A percentile compares a stretch with the other conserved stretches of the same genome.
Evolutionary conservation across 2,797 vertebrate species (phyloP).

Genomic region (Xyrichtys novacula): DNA sequence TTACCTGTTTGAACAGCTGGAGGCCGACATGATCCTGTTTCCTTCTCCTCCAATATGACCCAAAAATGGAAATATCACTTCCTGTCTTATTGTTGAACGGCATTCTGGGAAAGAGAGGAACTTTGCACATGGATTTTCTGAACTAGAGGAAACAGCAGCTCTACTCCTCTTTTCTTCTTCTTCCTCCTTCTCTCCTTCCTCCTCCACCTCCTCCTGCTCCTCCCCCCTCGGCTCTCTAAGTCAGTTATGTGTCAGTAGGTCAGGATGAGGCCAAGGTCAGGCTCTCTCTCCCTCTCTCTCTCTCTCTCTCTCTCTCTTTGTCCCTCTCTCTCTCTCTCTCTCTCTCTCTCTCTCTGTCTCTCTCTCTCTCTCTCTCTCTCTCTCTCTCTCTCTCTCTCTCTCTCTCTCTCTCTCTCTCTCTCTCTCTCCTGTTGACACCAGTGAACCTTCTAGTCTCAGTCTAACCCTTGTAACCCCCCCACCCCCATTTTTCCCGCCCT

Average conservation of each 20-base stretch:
- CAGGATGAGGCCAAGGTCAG: constrained; percentile 44
- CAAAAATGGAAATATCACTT: not conserved
- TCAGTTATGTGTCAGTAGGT: constrained; percentile 51
- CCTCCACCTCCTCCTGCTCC: not conserved
- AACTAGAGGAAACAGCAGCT: not conserved
- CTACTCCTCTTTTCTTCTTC: not conserved
- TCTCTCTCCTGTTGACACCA: constrained; percentile 35
- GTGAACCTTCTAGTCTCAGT: constrained; percentile 40
- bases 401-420: not conserved
- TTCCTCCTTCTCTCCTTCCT: not conserved
- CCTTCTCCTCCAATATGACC: no score
- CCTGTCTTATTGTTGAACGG: not conserved
- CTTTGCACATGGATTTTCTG: not conserved
- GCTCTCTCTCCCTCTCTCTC: not conserved
- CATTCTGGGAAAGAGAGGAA: not conserved
- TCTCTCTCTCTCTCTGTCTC: not conserved
- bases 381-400: not conserved
- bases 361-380: constrained; percentile 1
- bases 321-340: not conserved
- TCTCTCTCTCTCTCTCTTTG: not conserved
- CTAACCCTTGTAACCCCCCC: constrained; percentile 9
- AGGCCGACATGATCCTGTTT: no score
- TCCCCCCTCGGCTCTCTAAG: not conserved
- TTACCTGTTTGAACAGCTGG: not conserved
- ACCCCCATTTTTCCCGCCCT: not conserved